A percentile compares a stretch with the other conserved stretches of the same genome.
Conservation (phyloP, 2,797 vertebrate species). For the Odontamblyopus rebecca region DNA sequence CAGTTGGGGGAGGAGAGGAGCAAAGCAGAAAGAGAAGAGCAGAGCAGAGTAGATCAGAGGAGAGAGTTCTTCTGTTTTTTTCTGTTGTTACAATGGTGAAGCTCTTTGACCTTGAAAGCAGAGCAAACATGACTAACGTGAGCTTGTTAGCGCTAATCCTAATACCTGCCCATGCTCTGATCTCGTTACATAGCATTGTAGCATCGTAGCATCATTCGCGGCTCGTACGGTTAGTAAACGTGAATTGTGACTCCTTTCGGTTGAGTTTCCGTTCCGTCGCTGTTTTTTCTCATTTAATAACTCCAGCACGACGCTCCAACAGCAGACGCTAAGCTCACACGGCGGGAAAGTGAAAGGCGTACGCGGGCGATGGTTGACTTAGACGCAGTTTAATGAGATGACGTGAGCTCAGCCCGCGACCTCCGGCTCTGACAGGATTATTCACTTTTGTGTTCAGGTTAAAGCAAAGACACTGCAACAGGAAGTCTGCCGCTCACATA, state of each 20-base stretch:
- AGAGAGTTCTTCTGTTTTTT: too few species aligned
- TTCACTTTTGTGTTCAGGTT: conserved; percentile 8
- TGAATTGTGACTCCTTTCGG: not conserved
- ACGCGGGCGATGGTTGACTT: not conserved
- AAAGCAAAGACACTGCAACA: not conserved
- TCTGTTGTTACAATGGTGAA: not conserved
- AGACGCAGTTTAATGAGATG: conserved; percentile 9
- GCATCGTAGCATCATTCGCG: not conserved
- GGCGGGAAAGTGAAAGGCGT: not conserved
- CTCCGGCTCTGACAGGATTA: conserved; percentile 10
- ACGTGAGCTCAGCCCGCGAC: conserved; percentile 5
- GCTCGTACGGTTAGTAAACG: not conserved
- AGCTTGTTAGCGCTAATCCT: conserved; percentile 12
- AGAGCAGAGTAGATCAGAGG: too few species aligned
- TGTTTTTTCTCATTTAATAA: too few species aligned
- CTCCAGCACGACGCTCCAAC: not conserved
- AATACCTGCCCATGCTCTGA: conserved; percentile 2
- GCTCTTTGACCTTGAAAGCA: conserved; percentile 6
- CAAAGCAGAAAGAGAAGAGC: too few species aligned
- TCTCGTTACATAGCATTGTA: not conserved
- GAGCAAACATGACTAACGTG: conserved; percentile 8
- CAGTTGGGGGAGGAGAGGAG: too few species aligned
- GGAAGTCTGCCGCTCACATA: not conserved
- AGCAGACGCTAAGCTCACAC: not conserved
- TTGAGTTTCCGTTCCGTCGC: too few species aligned